A percentile compares a stretch with the other conserved stretches of the same genome.
Evolutionary conservation across 2,888 invertebrate species (phyloP).

Genomic region (Plagiodera versicolora): DNA sequence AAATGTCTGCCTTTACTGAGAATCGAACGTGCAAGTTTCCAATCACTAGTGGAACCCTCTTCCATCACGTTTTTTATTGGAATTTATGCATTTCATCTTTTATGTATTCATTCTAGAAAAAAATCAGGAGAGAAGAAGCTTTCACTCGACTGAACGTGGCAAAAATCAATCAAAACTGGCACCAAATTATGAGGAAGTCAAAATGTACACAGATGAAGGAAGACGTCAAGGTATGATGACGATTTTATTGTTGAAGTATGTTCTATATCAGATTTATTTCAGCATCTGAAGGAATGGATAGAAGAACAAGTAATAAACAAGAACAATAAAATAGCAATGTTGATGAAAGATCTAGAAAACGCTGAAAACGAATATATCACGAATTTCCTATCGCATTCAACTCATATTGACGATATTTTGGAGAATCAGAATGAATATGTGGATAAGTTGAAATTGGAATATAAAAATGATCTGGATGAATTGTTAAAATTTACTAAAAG

Average conservation of each 20-base stretch:
- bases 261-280: slow-evolving; percentile 23
- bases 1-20: too few relatives aligned
- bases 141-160: slow-evolving; percentile 78
- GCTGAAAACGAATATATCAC: slow-evolving; percentile 74
- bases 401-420: slow-evolving; percentile 68
- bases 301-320: slow-evolving; percentile 68
- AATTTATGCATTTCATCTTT: too few relatives aligned
- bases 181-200: slow-evolving; percentile 71
- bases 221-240: slow-evolving; percentile 62
- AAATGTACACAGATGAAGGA: slow-evolving; percentile 75
- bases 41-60: too few relatives aligned
- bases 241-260: neutral
- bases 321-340: slow-evolving; percentile 64
- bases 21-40: too few relatives aligned
- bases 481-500: slow-evolving; percentile 58
- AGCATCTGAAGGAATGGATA: slow-evolving; percentile 64
- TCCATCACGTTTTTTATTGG: too few relatives aligned
- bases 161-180: slow-evolving; percentile 85
- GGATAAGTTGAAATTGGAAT: slow-evolving; percentile 51
- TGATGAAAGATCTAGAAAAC: slow-evolving; percentile 68
- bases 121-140: slow-evolving; percentile 78
- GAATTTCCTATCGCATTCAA: slow-evolving; percentile 73
- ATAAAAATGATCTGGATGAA: slow-evolving; percentile 59
- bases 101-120: slow-evolving; percentile 62
- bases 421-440: slow-evolving; percentile 59